Base-by-base conservation (phyloP, 2,113 vertebrate species). In the cat (Felis catus) region DNA sequence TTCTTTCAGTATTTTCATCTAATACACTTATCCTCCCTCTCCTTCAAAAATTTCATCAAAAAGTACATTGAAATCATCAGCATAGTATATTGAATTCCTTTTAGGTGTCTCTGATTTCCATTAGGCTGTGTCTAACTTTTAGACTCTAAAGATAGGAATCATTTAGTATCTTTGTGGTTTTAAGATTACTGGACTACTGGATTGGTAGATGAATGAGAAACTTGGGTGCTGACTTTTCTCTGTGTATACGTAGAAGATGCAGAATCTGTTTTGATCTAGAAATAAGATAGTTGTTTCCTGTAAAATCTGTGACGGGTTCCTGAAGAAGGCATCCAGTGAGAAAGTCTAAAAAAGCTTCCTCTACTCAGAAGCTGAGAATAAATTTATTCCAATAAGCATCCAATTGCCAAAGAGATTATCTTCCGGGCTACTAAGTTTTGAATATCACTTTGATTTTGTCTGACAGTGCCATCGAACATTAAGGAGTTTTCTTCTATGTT, bases 401-500 rank as follows among this genome's bases (percentile, higher is more conserved):
- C 78, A 68, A 73, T 31, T 39, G 9, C 48, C 19, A 68, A 61
- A 84, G 6, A 89, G 25, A 70, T 94, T 95, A 73, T 89, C 19
- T 85, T 87, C 73, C 53, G 36, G 19, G 4, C 3, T 65, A 78
- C 16, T 83, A 45, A 91, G 31, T 85, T 71, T 86, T 79, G 7
- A 76, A 21, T 3, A 45, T 82, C 31, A 53, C 23, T 83, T 74
- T 53, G 4, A 79, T 73, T 89, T 68, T 85, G 27, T 33, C 51
- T 61, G 31, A 41, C 6, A 29, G 9, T 85, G n/a, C 94, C 91
- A 58, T 9, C 74, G 14, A 61, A 10, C 1, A 61, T 21, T 29
- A 25, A 90, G 19, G 31, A 61, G 8, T 81, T 94, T 94, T 93
- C 19, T 84, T 89, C 58, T 39, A 55, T 85, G 31, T 93, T 95